Evolutionary conservation across 2,797 vertebrate species (phyloP).

Genomic region (Helostoma temminkii): DNA sequence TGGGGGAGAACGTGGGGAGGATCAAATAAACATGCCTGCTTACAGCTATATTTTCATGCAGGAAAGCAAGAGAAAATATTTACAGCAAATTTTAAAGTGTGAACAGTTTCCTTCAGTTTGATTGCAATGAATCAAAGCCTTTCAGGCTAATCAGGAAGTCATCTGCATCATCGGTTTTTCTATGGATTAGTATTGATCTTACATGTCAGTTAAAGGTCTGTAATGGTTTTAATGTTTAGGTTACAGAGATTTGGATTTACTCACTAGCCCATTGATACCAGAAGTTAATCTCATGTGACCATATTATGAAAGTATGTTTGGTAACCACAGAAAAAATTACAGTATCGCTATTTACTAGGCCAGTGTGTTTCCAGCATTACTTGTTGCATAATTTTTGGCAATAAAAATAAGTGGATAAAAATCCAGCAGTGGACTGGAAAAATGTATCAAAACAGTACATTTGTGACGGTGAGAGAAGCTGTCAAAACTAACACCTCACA

Average conservation of each 20-base stretch:
- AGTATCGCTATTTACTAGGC: slow-evolving; percentile 13
- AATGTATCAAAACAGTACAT: neutral
- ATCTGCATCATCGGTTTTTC: neutral
- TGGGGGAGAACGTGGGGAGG: neutral
- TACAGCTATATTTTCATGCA: slow-evolving; percentile 8
- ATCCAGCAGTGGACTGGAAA: slow-evolving; percentile 13
- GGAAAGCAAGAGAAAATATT: slow-evolving; percentile 21
- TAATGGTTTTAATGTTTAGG: slow-evolving; percentile 9
- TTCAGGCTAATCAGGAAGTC: neutral
- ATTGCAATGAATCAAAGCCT: neutral
- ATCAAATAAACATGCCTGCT: neutral
- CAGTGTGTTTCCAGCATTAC: slow-evolving; percentile 32
- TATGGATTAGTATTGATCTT: slow-evolving; percentile 3
- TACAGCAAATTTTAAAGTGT: neutral
- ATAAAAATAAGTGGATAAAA: slow-evolving; percentile 21
- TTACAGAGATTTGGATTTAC: slow-evolving; percentile 14
- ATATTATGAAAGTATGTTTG: slow-evolving; percentile 16
- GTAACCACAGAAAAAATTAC: slow-evolving; percentile 29
- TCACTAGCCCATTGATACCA: slow-evolving; percentile 25
- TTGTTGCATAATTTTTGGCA: slow-evolving; percentile 24
- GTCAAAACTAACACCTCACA: slow-evolving; percentile 35
- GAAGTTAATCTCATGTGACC: slow-evolving; percentile 41
- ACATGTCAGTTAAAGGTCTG: slow-evolving; percentile 16
- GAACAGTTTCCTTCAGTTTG: neutral
- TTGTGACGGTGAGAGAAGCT: slow-evolving; percentile 13